phyloP scores from a whole-genome alignment of 1,140 invertebrate genomes.

The Leptonema lineaticorne region DNA sequence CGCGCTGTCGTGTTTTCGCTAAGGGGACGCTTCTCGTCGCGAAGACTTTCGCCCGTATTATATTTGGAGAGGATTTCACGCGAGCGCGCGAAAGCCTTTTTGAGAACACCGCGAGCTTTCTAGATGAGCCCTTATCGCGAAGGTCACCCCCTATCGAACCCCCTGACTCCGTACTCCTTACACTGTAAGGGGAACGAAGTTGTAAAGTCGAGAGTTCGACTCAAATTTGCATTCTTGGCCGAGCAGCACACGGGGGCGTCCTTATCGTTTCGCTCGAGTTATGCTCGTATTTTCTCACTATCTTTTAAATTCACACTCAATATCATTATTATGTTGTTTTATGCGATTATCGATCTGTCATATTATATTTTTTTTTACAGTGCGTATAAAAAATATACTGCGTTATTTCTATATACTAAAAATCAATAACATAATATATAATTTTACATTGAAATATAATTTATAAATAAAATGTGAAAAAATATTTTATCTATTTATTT shows the following conservation, averaged over 20 bases:
- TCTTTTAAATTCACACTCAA: not conserved
- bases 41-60: slow-evolving; percentile 31
- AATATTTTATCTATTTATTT: no score
- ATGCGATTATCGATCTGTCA: not conserved
- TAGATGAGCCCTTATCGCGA: slow-evolving; percentile 17
- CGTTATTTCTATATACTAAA: no score
- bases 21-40: no score
- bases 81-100: slow-evolving; percentile 9
- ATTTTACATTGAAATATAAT: no score
- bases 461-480: no score
- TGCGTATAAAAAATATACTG: no score
- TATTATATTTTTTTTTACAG: no score
- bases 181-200: not conserved
- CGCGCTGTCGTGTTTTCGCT: no score
- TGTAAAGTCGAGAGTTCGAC: slow-evolving; percentile 16
- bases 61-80: slow-evolving; percentile 29
- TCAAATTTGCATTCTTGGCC: not conserved
- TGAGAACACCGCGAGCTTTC: slow-evolving; percentile 16
- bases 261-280: not conserved
- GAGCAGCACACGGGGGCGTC: not conserved
- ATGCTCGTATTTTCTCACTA: not conserved
- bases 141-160: no score
- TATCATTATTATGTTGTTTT: slow-evolving; percentile 2
- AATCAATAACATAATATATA: no score
- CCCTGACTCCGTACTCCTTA: not conserved